phyloP scores from a whole-genome alignment of 2,113 vertebrate species.

The Anolis sagrei region DNA sequence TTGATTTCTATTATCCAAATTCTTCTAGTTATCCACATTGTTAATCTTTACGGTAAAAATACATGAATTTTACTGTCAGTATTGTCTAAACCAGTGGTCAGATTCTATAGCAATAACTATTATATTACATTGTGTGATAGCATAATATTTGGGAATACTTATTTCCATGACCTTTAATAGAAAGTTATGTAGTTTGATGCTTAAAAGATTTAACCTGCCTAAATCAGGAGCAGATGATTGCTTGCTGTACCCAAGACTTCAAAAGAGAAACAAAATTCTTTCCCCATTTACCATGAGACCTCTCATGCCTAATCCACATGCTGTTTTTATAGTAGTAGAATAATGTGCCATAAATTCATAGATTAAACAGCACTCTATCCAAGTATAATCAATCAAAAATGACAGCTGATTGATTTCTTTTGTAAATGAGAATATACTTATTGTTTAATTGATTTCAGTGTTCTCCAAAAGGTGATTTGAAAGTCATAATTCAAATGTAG shows the following conservation, averaged over 20 bases:
- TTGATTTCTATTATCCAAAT: not conserved
- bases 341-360: slow-evolving; percentile 75
- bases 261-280: slow-evolving; percentile 58
- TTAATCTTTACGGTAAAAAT: slow-evolving; percentile 18
- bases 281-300: slow-evolving; percentile 54
- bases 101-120: not conserved
- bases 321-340: slow-evolving; percentile 70
- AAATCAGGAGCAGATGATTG: slow-evolving; percentile 61
- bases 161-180: slow-evolving; percentile 52
- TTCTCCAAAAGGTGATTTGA: slow-evolving; percentile 71
- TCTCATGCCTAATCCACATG: slow-evolving; percentile 64
- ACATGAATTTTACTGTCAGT: rapidly evolving
- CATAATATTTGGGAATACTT: slow-evolving; percentile 41
- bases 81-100: not conserved
- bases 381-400: slow-evolving; percentile 76
- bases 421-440: slow-evolving; percentile 72
- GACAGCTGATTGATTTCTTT: slow-evolving; percentile 75
- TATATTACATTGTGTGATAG: not conserved
- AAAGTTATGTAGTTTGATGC: slow-evolving; percentile 40
- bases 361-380: slow-evolving; percentile 71
- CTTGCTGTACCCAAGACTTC: slow-evolving; percentile 41
- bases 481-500: slow-evolving; percentile 68
- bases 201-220: slow-evolving; percentile 47
- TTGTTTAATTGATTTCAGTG: slow-evolving; percentile 75
- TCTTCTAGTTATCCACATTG: not conserved